Evolutionary conservation across 2,797 vertebrate species (phyloP), one percentile per base, ranked within the genome.

Genomic region (Apogon talboti): DNA sequence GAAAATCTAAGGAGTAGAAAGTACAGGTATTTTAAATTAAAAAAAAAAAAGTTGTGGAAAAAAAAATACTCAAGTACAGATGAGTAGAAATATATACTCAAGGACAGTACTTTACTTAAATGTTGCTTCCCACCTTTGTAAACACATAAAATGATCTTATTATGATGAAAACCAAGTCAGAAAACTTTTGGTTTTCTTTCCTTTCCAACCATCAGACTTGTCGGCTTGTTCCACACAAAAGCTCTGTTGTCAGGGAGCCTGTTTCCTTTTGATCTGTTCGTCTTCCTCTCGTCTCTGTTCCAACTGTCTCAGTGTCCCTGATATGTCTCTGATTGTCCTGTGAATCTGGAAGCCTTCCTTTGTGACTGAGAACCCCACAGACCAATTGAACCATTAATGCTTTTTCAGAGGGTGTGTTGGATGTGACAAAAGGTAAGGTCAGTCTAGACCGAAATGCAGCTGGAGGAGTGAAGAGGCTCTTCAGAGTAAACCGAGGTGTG

Each of bases 291-390:
- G 70, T 63, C 49, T 67, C 59, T 11, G 30, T 46, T 77, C 60
- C 71, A 46, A 68, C 60, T 54, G 57, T 55, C 69, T 63, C 13
- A 3, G 6, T 33, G 28, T 14, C 42, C 57, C 69, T 53, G 57
- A 73, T 52, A 51, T 56, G 59, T 47, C 59, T 74, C 49, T 70
- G 61, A 68, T 78, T 61, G 50, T 60, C 37, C 35, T 49, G 49
- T 79, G 79, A 52, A 56, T 75, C 74, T 71, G 46, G 63, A 61
- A 15, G 51, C 71, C 63, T 71, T 75, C 40, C 37, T 69, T 43
- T 49, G 47, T 50, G 51, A 60, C 9, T 0, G n/a, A 38, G 49
- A 53, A 46, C 0, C 28, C 40, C 19, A 13, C 35, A 45, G 47
- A 53, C 51, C 11, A 46, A 59, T 40, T 74, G 44, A 48, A 44